Evolutionary conservation across 2,888 invertebrate species (phyloP), one percentile per base, ranked within the genome.

Genomic region (Ptychoptera albimana): DNA sequence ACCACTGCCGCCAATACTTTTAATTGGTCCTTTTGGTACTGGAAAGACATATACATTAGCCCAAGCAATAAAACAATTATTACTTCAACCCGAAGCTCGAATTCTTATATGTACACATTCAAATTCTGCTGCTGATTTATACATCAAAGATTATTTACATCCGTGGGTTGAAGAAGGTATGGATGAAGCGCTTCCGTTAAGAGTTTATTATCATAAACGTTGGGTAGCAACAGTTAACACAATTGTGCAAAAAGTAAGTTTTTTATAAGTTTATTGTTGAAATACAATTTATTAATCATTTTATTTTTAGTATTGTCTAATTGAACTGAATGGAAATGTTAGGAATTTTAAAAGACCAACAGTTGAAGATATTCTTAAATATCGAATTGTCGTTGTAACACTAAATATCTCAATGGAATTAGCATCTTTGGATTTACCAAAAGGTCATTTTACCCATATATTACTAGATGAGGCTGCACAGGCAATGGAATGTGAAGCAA

Each of bases 391-490:
- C 38, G 82, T 88, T 1, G 82, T 84, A 1, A 88, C 88, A 0
- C 64, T 88, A 12, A 79, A 79, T 51, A 85, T 84, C 34, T 82
- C 86, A 7, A 77, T 82, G 65, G 78, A 77, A 54, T 64, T 87
- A 42, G 75, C 79, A 37, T 73, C 77, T 4, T 61, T 85, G 52
- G 76, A 78, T 15, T 62, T 82, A 36, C 73, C 74, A 6, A 73
- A 73, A 61, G 81, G 79, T 55, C 61, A 61, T 41, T 61, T 86
- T 56, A 83, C 82, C 0, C 87, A 88, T 61, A 83, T 88, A 49
- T 71, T 88, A 45, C 68, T 88, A 42, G 88, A 88, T 60, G 88
- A 88, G 67, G 87, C 87, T 0, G 87, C 87, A 0, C 87, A 88
- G 59, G 84, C 85, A 0, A 77, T 86, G 69, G 88, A 88, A 62